Conservation (phyloP, 2,797 vertebrate species). For the Otus scops region DNA sequence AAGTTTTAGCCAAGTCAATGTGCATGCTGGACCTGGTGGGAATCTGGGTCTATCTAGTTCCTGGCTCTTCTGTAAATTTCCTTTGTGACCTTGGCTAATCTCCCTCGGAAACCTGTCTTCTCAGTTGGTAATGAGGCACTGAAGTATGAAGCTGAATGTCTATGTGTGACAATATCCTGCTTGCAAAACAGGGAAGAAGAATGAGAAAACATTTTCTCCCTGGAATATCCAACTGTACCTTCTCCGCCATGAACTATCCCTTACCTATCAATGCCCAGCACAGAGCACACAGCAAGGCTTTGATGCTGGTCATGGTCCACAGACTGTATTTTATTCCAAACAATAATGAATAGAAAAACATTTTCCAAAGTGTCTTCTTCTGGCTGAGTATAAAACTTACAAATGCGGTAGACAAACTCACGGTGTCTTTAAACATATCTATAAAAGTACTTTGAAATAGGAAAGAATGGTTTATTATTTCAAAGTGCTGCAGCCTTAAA, state of each 20-base stretch:
- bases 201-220: not conserved
- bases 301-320: not conserved
- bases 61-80: not conserved
- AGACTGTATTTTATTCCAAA: not conserved
- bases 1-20: not conserved
- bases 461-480: constrained; percentile 32
- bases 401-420: not conserved
- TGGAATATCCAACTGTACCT: not conserved
- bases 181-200: not conserved
- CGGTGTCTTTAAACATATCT: not conserved
- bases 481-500: not conserved
- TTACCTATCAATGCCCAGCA: not conserved
- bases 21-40: not conserved
- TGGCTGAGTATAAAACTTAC: not conserved
- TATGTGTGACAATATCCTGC: not conserved
- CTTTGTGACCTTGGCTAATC: not conserved
- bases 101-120: not conserved
- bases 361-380: not conserved
- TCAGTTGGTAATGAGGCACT: not conserved
- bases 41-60: not conserved
- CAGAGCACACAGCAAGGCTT: not conserved
- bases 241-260: not conserved
- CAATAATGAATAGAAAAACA: not conserved
- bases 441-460: constrained; percentile 18
- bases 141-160: not conserved